Percentiles rank a stretch among this genome's conserved stretches.
Conservation (phyloP, 1,140 invertebrate genomes). For the Sminthurinus signatus region DNA sequence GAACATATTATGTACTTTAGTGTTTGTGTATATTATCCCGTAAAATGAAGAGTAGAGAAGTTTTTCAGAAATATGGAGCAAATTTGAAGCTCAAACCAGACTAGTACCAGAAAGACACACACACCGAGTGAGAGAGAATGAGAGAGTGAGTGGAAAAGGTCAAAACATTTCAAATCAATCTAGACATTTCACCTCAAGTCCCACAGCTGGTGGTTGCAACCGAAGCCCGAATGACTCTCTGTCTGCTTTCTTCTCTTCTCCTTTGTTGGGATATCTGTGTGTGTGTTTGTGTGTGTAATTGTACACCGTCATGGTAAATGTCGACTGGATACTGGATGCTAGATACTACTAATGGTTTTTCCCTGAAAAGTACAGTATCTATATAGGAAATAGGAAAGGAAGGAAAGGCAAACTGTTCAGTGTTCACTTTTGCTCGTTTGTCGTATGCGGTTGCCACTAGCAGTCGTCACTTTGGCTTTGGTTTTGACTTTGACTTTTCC, state of each 20-base stretch:
- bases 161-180: slow-evolving; percentile 26
- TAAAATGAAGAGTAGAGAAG: no score
- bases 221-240: background rate
- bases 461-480: background rate
- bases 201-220: slow-evolving; percentile 21
- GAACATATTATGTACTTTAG: background rate
- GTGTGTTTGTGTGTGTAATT: slow-evolving; percentile 20
- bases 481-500: background rate
- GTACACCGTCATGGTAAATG: slow-evolving; percentile 34
- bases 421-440: background rate
- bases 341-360: slow-evolving; percentile 28
- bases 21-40: no score
- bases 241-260: no score
- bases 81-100: no score
- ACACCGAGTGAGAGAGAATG: no score
- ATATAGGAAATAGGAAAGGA: no score
- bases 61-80: no score
- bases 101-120: no score
- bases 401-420: no score
- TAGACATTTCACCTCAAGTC: slow-evolving; percentile 26
- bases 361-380: background rate
- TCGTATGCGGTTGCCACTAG: background rate
- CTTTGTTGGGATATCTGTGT: no score
- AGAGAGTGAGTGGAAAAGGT: slow-evolving; percentile 10
- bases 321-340: no score